Evolutionary conservation across 2,113 vertebrate species (phyloP).

Genomic region (Oophaga pumilio): DNA sequence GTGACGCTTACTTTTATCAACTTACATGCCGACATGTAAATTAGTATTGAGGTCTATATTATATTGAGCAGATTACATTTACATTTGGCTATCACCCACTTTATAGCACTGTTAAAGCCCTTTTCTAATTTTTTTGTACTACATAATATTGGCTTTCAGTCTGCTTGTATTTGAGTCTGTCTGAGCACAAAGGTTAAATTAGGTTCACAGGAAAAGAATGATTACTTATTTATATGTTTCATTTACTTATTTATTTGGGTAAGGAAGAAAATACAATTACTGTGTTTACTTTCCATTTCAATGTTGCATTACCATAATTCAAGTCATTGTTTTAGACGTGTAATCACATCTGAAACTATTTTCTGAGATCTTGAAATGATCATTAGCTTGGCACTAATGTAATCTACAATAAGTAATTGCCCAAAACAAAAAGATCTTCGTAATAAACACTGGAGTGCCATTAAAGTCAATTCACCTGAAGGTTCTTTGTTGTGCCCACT

Average conservation of each 20-base stretch:
- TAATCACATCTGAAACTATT: constrained; percentile 58
- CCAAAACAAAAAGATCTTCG: constrained; percentile 41
- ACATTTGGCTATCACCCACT: background rate
- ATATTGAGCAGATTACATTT: background rate
- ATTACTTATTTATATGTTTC: constrained; percentile 57
- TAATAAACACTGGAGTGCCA: constrained; percentile 43
- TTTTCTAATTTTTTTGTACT: background rate
- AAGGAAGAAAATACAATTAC: constrained; percentile 57
- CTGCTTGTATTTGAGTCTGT: background rate
- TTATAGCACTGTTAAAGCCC: background rate
- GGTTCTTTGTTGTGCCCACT: constrained; percentile 2
- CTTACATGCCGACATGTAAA: background rate
- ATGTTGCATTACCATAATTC: constrained; percentile 53
- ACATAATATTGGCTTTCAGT: background rate
- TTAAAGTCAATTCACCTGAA: constrained; percentile 45
- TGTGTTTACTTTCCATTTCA: constrained; percentile 57
- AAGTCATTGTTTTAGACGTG: constrained; percentile 53
- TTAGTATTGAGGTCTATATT: background rate
- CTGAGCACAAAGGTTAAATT: constrained; percentile 48
- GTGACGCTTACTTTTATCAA: no score
- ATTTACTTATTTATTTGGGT: constrained; percentile 56
- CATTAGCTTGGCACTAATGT: constrained; percentile 57
- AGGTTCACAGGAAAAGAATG: constrained; percentile 43
- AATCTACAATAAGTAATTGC: constrained; percentile 52
- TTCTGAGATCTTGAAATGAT: constrained; percentile 55